phyloP scores from a whole-genome alignment of 2,113 vertebrate genomes.

The rat (Rattus norvegicus) region DNA sequence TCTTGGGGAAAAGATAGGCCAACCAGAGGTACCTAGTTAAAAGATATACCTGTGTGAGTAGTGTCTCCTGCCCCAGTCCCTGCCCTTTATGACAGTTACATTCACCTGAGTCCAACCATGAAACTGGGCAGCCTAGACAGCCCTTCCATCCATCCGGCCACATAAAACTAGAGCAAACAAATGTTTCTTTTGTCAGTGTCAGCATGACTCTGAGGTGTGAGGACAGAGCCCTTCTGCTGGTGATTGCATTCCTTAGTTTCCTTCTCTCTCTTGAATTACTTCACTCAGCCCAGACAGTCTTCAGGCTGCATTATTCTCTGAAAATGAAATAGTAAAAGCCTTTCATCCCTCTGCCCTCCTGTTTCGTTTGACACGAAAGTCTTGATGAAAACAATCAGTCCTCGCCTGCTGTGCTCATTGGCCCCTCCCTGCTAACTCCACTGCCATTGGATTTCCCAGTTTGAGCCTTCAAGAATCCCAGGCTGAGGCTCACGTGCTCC shows the following conservation, averaged over 20 bases:
- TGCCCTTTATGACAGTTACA: neutral
- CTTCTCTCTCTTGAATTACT: slow-evolving; percentile 16
- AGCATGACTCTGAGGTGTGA: neutral
- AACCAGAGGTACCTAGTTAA: neutral
- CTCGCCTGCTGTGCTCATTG: neutral
- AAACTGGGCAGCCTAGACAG: neutral
- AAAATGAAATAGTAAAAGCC: slow-evolving; percentile 19
- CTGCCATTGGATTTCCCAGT: too few relatives aligned
- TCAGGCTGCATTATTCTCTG: neutral
- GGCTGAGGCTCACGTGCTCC: neutral
- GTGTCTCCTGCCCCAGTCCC: neutral
- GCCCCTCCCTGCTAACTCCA: neutral
- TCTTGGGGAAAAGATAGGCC: neutral
- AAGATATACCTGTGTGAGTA: neutral
- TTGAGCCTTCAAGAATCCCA: neutral
- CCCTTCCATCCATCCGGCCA: neutral
- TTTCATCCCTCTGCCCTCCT: neutral
- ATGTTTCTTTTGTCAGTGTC: neutral
- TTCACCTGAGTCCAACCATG: too few relatives aligned
- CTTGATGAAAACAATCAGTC: neutral
- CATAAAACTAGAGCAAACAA: neutral
- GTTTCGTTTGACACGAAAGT: neutral
- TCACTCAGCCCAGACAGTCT: slow-evolving; percentile 6
- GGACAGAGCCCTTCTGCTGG: neutral
- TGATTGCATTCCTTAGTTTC: neutral